These are phyloP conservation scores for Cephus pygmeus DNA, from an alignment of 2,888 invertebrate species.

Conservation along the genomic window DNA sequence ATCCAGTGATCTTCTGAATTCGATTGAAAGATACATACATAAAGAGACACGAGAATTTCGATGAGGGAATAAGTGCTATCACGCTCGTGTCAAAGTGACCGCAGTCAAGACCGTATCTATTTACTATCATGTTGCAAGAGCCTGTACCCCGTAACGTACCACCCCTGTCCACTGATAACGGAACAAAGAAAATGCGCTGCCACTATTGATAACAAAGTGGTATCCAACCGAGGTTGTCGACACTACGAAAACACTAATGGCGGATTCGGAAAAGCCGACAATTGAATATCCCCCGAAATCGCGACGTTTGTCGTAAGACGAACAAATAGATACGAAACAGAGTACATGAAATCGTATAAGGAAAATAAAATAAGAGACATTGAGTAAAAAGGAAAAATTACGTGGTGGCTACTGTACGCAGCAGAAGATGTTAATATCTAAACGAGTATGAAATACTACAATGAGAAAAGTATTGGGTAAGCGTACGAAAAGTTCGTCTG, in stretches of 20 bases:
- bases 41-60: background rate
- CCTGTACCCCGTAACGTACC: constrained; percentile 2
- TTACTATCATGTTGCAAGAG: background rate
- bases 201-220: constrained; percentile 1
- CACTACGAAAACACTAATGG: background rate
- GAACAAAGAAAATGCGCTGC: constrained; percentile 37
- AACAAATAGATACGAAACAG: background rate
- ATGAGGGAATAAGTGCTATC: background rate
- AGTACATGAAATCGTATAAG: background rate
- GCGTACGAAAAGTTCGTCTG: constrained; percentile 10
- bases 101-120: constrained; percentile 15
- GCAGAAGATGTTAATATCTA: background rate
- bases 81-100: constrained; percentile 3
- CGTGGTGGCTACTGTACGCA: background rate
- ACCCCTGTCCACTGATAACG: constrained; percentile 40
- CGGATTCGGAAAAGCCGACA: background rate
- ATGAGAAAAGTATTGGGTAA: background rate
- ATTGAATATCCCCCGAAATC: background rate
- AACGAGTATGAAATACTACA: background rate
- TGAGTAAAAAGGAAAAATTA: background rate
- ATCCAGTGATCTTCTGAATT: background rate
- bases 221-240: constrained; percentile 9
- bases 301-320: background rate
- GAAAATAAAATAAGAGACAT: background rate
- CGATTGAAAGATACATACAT: background rate